These are phyloP conservation scores for Conistra vaccinii DNA, from an alignment of 2,888 invertebrate species.

Conservation along the genomic window DNA sequence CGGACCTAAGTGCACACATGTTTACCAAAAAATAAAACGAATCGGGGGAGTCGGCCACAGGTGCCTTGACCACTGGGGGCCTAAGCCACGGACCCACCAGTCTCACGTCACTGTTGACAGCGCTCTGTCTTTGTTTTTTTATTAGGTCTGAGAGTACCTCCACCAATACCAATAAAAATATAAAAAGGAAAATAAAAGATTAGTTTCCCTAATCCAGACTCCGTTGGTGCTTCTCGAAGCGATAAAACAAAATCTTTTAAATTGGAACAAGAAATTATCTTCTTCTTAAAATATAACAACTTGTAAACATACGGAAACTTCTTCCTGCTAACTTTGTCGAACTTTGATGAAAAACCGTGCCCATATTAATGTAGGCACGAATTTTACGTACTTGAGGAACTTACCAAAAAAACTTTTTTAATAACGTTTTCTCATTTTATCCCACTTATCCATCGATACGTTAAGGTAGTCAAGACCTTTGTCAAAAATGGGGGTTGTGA, in stretches of 20 bases:
- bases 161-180: background rate
- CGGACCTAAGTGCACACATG: no score
- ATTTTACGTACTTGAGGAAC: constrained; percentile 37
- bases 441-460: constrained; percentile 47
- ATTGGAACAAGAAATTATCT: constrained; percentile 36
- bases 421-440: constrained; percentile 69
- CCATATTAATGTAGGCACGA: constrained; percentile 54
- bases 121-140: no score
- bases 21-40: no score
- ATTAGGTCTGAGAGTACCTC: no score
- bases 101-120: no score
- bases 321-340: constrained; percentile 38
- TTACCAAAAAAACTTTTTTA: constrained; percentile 75
- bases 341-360: constrained; percentile 63
- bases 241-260: constrained; percentile 15
- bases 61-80: no score
- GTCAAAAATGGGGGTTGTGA: constrained; percentile 27
- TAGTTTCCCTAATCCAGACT: background rate
- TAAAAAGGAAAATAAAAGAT: background rate
- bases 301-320: constrained; percentile 53
- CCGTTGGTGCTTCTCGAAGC: background rate
- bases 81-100: no score
- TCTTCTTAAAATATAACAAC: constrained; percentile 46
- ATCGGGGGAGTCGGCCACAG: no score
- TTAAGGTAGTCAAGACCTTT: constrained; percentile 42